Conservation (phyloP, 1,140 invertebrate genomes). For the Drusus annulatus region DNA sequence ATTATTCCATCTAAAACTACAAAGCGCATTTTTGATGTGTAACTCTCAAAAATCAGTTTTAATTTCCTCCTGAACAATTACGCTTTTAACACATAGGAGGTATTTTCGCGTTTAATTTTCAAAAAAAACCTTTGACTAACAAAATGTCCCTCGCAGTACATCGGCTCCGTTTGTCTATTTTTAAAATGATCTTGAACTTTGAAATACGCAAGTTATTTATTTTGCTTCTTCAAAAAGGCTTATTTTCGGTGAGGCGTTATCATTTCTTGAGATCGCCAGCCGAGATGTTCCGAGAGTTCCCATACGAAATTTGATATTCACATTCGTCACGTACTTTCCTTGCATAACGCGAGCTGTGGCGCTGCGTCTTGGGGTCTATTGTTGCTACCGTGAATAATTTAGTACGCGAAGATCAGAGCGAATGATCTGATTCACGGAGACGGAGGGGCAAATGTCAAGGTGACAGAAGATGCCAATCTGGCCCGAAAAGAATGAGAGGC, state of each 20-base stretch:
- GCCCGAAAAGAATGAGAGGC: conserved; percentile 1
- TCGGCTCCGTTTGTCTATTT: no score
- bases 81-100: no score
- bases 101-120: no score
- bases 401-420: neutral
- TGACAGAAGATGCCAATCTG: conserved; percentile 1
- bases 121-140: no score
- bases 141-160: no score
- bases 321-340: conserved; percentile 4
- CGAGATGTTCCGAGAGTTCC: neutral
- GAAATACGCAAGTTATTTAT: no score
- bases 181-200: no score
- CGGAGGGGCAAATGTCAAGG: conserved; percentile 12
- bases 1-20: no score
- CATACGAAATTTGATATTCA: neutral
- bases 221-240: no score
- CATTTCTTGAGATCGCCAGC: neutral
- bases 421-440: conserved; percentile 3
- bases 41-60: no score
- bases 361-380: neutral
- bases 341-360: conserved; percentile 3
- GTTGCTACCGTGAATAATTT: conserved; percentile 1
- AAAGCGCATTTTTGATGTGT: no score
- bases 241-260: neutral
- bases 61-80: no score